Evolutionary conservation across 2,888 invertebrate species (phyloP).

Genomic region (Dermolepida albohirtum): DNA sequence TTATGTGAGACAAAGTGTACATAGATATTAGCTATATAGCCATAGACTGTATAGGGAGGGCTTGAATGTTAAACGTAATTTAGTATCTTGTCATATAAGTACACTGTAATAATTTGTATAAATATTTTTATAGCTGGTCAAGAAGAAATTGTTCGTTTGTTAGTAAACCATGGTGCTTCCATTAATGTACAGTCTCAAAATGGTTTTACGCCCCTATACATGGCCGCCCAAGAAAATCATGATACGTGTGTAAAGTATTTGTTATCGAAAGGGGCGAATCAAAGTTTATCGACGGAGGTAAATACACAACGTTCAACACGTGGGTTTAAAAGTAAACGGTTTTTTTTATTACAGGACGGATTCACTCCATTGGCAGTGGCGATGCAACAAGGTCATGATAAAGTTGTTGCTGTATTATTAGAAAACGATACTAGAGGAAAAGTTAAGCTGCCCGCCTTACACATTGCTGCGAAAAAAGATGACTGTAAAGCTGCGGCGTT

Average conservation of each 20-base stretch:
- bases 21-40: no score
- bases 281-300: slow-evolving; percentile 95
- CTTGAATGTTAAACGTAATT: no score
- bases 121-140: slow-evolving; percentile 80
- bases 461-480: slow-evolving; percentile 99
- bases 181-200: slow-evolving; percentile 97
- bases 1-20: no score
- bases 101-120: no score
- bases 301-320: slow-evolving; percentile 40
- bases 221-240: slow-evolving; percentile 99
- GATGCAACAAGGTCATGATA: slow-evolving; percentile 98
- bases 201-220: slow-evolving; percentile 98
- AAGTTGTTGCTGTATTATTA: slow-evolving; percentile 94
- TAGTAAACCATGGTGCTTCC: slow-evolving; percentile 91
- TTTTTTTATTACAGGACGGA: slow-evolving; percentile 77
- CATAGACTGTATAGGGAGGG: no score
- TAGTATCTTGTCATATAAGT: not conserved
- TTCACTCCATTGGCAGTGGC: slow-evolving; percentile 98
- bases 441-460: slow-evolving; percentile 94
- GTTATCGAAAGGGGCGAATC: slow-evolving; percentile 93
- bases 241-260: slow-evolving; percentile 92
- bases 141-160: slow-evolving; percentile 89
- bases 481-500: slow-evolving; percentile 96
- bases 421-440: slow-evolving; percentile 98
- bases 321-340: slow-evolving; percentile 14